Base-by-base conservation (phyloP, 2,797 vertebrate genomes). In the Danio tinwini region DNA sequence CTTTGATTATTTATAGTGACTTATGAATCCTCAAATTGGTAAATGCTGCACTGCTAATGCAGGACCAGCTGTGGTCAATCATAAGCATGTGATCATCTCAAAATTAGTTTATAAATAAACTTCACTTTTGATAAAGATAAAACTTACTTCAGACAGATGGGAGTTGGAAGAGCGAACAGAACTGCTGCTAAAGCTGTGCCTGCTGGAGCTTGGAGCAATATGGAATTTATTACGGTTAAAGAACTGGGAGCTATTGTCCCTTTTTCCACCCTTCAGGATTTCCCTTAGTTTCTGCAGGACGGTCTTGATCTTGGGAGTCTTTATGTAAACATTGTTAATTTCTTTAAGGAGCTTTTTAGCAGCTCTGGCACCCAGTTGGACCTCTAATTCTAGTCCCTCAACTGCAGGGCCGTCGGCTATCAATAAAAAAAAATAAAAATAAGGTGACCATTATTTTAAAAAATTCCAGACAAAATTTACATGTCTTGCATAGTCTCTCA, bases 371-470 rank as follows among this genome's bases (percentile, higher is more conserved):
- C 94, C 94, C 65, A 91, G 52, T 61, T 94, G 92, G 58, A 95
- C 44, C 65, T 96, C 94, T 65, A 95, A n/a, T 77, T 91, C 87
- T 65, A 96, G 86, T 90, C 88, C 95, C 81, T 95, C 92, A 73
- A 95, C 56, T 61, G 56, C 45, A 39, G 72, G 72, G 50, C 56
- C 45, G 13, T 74, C 58, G 13, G 56, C 72, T 74, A 72, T 39
- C 16, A 62, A 49, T 61, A 49, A 37, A 59, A 11, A 61, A 9
- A 19, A 59, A 12, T 61, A 9, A 19, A 13, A 0, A 56, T 70
- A 12, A 53, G 6, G 42, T 13, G 13, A 17, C 16, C 5, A 0
- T 12, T 39, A 17, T 68, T 40, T 70, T 12, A 71, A 12, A 16
- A 5, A 21, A 4, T 10, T 56, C 9, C 7, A 5, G 3, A 4